Percentiles rank a stretch among this genome's conserved stretches.
phyloP scores from a whole-genome alignment of 64 coral and sea anemone species.

The Cladopsammia gracilis region DNA sequence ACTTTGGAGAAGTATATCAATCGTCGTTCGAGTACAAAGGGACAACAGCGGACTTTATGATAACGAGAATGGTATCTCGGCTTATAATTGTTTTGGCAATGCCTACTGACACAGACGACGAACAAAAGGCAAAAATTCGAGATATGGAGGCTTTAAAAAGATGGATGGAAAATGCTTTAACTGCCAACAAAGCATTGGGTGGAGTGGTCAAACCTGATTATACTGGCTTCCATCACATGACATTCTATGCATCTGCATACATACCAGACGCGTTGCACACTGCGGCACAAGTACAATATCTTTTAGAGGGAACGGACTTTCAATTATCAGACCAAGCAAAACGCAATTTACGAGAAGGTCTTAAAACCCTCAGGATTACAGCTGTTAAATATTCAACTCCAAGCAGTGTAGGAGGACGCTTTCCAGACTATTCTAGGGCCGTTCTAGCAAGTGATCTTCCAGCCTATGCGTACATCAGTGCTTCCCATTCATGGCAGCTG shows the following conservation, averaged over 20 bases:
- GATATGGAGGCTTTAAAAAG: slow-evolving; percentile 62
- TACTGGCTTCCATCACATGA: slow-evolving; percentile 75
- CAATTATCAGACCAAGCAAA: neutral
- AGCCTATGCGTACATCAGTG: slow-evolving; percentile 55
- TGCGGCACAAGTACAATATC: slow-evolving; percentile 32
- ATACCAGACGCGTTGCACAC: slow-evolving; percentile 47
- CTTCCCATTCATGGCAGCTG: neutral
- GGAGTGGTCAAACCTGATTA: slow-evolving; percentile 78
- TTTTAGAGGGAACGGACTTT: slow-evolving; percentile 55
- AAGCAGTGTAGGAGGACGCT: slow-evolving; percentile 46
- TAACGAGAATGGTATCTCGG: slow-evolving; percentile 47
- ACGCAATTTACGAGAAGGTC: slow-evolving; percentile 22
- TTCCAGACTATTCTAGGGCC: slow-evolving; percentile 38
- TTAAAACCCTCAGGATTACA: slow-evolving; percentile 27
- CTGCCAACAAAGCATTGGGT: slow-evolving; percentile 51
- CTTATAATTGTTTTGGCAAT: slow-evolving; percentile 55
- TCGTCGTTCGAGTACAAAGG: slow-evolving; percentile 40
- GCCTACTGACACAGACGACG: neutral
- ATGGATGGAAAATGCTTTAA: slow-evolving; percentile 51
- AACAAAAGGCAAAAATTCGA: slow-evolving; percentile 16
- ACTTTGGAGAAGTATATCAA: slow-evolving; percentile 71
- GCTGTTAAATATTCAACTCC: slow-evolving; percentile 70
- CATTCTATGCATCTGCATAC: slow-evolving; percentile 71
- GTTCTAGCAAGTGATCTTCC: slow-evolving; percentile 23
- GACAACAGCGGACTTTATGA: slow-evolving; percentile 78